Conservation (phyloP, 2,888 invertebrate species). For the Stenichneumon culpator region DNA sequence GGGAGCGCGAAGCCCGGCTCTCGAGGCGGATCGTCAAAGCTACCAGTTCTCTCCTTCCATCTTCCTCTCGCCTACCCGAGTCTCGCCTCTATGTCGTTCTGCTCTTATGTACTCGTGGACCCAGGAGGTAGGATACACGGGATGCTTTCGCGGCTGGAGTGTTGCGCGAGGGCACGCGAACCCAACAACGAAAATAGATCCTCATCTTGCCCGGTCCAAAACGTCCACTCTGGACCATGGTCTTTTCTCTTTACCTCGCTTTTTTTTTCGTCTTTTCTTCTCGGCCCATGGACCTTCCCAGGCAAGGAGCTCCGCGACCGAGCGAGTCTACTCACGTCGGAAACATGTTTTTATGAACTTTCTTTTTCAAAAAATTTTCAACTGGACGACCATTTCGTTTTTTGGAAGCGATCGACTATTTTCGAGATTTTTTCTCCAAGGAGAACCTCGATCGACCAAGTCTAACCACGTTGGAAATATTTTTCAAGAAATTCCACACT, state of each 20-base stretch:
- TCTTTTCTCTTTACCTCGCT: conserved; percentile 11
- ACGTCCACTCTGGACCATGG: conserved; percentile 36
- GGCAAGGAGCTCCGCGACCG: conserved; percentile 11
- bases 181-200: conserved; percentile 60
- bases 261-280: conserved; percentile 22
- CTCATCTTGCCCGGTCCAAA: conserved; percentile 46
- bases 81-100: conserved; percentile 31
- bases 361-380: neutral
- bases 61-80: conserved; percentile 7
- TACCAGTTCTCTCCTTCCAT: neutral
- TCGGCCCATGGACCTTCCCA: conserved; percentile 21
- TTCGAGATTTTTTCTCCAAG: neutral
- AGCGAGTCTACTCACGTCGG: conserved; percentile 28
- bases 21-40: conserved; percentile 35
- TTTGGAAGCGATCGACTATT: neutral
- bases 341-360: conserved; percentile 25
- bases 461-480: neutral
- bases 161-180: conserved; percentile 30
- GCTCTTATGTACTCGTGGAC: conserved; percentile 26
- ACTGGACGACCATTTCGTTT: neutral
- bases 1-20: conserved; percentile 19
- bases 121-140: conserved; percentile 41
- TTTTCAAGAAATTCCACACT: neutral
- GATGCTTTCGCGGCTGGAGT: conserved; percentile 25
- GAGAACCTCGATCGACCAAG: conserved; percentile 21